A percentile compares a stretch with the other conserved stretches of the same genome.
phyloP scores from a whole-genome alignment of 1,140 invertebrate genomes.

The Ooceraea biroi region DNA sequence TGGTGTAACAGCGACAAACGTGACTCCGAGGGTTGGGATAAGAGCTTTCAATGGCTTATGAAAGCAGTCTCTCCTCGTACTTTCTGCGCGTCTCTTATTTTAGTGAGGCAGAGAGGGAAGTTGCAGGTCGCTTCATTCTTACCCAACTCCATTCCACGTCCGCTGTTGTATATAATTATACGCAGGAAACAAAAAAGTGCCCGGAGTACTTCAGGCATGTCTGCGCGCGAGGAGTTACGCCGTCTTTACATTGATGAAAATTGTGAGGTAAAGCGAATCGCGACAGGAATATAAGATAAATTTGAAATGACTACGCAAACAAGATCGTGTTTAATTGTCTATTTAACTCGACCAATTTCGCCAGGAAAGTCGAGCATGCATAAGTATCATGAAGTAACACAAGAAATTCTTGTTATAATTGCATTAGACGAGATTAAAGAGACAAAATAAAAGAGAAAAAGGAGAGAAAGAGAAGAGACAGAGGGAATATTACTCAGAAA shows the following conservation, averaged over 20 bases:
- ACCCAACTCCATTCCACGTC: conserved; percentile 7
- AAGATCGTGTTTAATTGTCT: conserved; percentile 30
- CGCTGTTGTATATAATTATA: conserved; percentile 46
- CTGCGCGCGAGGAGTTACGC: not conserved
- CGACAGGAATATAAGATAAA: not conserved
- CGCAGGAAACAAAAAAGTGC: not conserved
- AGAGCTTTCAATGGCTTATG: conserved; percentile 47
- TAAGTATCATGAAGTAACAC: not conserved
- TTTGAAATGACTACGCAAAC: not conserved
- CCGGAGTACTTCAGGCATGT: not conserved
- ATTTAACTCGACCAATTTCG: not conserved
- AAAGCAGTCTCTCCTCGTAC: conserved; percentile 34
- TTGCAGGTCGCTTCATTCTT: conserved; percentile 24
- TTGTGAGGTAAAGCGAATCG: not conserved
- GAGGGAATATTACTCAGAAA: not conserved
- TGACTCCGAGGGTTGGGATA: conserved; percentile 49
- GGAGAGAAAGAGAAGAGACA: no score
- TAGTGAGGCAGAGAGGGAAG: not conserved
- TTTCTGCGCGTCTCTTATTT: conserved; percentile 51
- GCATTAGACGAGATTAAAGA: conserved; percentile 27
- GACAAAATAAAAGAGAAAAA: not conserved
- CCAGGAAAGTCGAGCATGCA: conserved; percentile 3
- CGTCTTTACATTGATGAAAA: conserved; percentile 12
- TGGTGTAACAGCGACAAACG: conserved; percentile 58
- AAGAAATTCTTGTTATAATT: conserved; percentile 38